Evolutionary conservation across 2,113 vertebrate genomes (phyloP), one percentile per base, ranked within the genome.

Genomic region (Dasyurus viverrinus): DNA sequence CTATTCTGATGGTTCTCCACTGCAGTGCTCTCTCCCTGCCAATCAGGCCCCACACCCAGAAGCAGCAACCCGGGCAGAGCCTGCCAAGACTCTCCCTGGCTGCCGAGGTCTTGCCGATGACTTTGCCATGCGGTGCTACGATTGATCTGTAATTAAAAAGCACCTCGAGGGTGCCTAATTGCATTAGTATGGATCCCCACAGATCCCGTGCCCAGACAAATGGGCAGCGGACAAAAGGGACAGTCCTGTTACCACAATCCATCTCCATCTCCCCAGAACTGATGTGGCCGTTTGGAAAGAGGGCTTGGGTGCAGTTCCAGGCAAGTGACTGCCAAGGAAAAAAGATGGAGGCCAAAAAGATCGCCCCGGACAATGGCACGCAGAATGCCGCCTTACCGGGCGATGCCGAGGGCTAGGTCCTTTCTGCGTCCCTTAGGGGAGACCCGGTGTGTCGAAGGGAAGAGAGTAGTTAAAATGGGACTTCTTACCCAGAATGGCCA

Each of bases 71-170:
- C 16, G 96, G 98, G 97, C 93, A 97, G 89, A 95, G 90, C 91
- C 68, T 98, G 96, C 92, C 94, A 97, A 92, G 94, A 95, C 91
- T 97, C 92, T 96, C 91, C 68, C 68, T 84, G 68, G 68, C 36
- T 84, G 36, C 68, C 54, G 48, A 93, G 92, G 96, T 95, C 11
- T 0, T 95, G 89, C 89, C 97, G 94, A 97, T 95, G 96, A 97
- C 92, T 98, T 98, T 97, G 95, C 93, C 96, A 97, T 95, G 95
- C 10, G 94, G 97, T 95, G 95, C 90, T 98, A 84, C 92, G 92
- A 93, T 96, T 96, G 97, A 95, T 89, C 90, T 90, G n/a, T 84
- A 84, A 84, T 84, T 84, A 84, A 84, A 84, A 76, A n/a, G 68
- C 19, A 76, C 68, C 22, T 36, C 0, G 36, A 42, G 68, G 68